phyloP scores from a whole-genome alignment of 1,140 invertebrate genomes.

The Drosophila obscura region DNA sequence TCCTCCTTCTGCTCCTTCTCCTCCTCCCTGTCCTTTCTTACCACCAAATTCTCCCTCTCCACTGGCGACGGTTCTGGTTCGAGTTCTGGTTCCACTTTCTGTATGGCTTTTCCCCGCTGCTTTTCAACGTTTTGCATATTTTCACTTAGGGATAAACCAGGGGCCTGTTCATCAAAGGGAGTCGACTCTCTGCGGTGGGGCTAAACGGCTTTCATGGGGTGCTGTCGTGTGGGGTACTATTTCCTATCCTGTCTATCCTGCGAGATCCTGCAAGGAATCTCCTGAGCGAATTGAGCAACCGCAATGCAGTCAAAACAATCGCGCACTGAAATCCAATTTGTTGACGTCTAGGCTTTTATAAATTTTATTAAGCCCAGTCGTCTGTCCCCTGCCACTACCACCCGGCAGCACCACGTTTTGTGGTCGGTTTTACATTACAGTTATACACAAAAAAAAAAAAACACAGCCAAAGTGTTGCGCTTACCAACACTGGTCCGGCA shows the following conservation, averaged over 20 bases:
- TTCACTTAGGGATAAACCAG: constrained; percentile 25
- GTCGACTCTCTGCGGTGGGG: constrained; percentile 1
- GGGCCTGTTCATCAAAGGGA: constrained; percentile 20
- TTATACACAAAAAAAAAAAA: constrained; percentile 20
- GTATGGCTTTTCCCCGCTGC: constrained; percentile 40
- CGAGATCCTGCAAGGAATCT: neutral
- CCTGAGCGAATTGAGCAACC: constrained; percentile 37
- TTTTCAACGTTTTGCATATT: constrained; percentile 73
- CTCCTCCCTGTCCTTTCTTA: neutral
- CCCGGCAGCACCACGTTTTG: constrained; percentile 13
- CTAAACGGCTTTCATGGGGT: constrained; percentile 31
- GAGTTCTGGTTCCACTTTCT: constrained; percentile 27
- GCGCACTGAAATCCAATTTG: constrained; percentile 61
- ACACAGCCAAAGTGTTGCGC: constrained; percentile 11
- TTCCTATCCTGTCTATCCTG: constrained; percentile 16
- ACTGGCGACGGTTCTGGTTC: neutral
- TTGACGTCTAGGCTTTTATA: constrained; percentile 64
- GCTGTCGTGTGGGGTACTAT: neutral
- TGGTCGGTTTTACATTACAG: constrained; percentile 73
- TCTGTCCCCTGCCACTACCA: neutral
- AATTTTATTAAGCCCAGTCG: constrained; percentile 52
- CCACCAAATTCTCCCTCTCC: neutral
- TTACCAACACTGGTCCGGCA: constrained; percentile 66
- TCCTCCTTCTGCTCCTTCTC: constrained; percentile 18
- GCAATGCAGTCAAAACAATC: constrained; percentile 54